Evolutionary conservation across 2,888 invertebrate genomes (phyloP).

Genomic region (Lasioglossum villosulum): DNA sequence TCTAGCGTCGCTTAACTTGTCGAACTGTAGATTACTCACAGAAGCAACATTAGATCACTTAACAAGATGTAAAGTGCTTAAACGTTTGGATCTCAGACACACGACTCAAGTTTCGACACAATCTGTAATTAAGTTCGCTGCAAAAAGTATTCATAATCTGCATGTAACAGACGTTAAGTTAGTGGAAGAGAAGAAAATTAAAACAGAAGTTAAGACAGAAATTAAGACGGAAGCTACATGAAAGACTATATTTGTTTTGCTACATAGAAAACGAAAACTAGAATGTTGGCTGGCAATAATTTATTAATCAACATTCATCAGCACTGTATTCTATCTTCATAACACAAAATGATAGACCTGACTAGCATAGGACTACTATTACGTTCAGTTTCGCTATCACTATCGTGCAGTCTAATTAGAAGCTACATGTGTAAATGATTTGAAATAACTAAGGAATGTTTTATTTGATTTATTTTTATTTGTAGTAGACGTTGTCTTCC

Average conservation of each 20-base stretch:
- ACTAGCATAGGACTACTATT: slow-evolving; percentile 63
- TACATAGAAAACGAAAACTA: slow-evolving; percentile 8
- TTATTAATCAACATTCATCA: slow-evolving; percentile 61
- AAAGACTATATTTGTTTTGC: slow-evolving; percentile 49
- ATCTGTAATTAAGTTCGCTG: slow-evolving; percentile 93
- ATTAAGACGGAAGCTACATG: slow-evolving; percentile 68
- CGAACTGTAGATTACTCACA: slow-evolving; percentile 92
- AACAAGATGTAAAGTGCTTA: slow-evolving; percentile 90
- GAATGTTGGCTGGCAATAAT: slow-evolving; percentile 51
- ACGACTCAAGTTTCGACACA: slow-evolving; percentile 92
- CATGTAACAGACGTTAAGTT: slow-evolving; percentile 92
- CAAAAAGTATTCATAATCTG: slow-evolving; percentile 91
- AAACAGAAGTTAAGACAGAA: slow-evolving; percentile 62
- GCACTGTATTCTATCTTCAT: slow-evolving; percentile 47
- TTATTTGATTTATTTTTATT: slow-evolving; percentile 55
- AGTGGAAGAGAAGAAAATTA: slow-evolving; percentile 86
- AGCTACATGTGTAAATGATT: slow-evolving; percentile 53
- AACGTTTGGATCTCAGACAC: slow-evolving; percentile 91
- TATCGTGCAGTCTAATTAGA: slow-evolving; percentile 42
- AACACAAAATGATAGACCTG: slow-evolving; percentile 55
- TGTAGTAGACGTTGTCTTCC: slow-evolving; percentile 55
- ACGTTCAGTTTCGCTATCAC: slow-evolving; percentile 48
- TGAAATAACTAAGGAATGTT: slow-evolving; percentile 44
- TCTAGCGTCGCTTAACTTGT: slow-evolving; percentile 91
- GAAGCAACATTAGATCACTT: slow-evolving; percentile 93